These are phyloP conservation scores for Oscheius sp. DNA, from an alignment of 2,888 invertebrate genomes.

Conservation along the genomic window DNA sequence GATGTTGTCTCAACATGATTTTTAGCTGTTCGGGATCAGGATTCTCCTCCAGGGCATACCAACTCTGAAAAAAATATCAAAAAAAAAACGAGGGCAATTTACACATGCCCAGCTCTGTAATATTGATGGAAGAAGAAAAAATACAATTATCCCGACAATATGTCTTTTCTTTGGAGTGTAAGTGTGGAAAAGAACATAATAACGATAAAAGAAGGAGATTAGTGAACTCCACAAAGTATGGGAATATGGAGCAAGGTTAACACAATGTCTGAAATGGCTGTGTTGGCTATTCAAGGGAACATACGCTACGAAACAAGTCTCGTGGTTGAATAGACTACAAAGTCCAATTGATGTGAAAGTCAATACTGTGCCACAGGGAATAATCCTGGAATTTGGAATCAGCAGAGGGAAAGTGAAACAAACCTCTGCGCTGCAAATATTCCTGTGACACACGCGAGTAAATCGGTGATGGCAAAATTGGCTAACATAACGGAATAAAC, in stretches of 20 bases:
- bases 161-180: background rate
- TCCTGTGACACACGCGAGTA: background rate
- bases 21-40: background rate
- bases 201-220: background rate
- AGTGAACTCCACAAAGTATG: slow-evolving; percentile 5
- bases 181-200: slow-evolving; percentile 2
- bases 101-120: background rate
- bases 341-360: background rate
- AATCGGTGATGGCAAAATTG: background rate
- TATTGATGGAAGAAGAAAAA: background rate
- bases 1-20: background rate
- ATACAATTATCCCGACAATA: background rate
- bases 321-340: background rate
- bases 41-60: background rate
- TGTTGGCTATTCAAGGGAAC: background rate
- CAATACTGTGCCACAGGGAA: background rate
- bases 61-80: background rate
- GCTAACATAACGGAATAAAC: background rate
- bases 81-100: background rate
- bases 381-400: background rate
- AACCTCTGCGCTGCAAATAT: background rate
- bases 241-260: background rate
- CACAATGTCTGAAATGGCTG: background rate
- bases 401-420: too few species aligned
- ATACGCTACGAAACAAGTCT: background rate